phyloP scores from a whole-genome alignment of 1,140 invertebrate species.

The Drosophila trapezifrons region DNA sequence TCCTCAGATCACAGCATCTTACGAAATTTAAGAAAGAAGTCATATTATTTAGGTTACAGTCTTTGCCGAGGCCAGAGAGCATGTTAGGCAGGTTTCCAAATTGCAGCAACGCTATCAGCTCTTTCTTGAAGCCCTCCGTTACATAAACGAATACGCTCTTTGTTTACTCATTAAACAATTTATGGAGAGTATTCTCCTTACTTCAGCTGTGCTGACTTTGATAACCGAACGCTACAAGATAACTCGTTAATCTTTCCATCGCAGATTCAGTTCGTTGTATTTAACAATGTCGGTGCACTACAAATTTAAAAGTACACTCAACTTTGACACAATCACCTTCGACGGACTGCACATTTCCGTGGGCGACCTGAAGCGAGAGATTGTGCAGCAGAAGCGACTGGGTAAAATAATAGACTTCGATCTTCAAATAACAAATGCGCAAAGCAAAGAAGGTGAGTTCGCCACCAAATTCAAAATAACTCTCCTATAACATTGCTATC shows the following conservation, averaged over 20 bases:
- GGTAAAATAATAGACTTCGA: slow-evolving; percentile 97
- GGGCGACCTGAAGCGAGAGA: slow-evolving; percentile 96
- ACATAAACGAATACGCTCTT: slow-evolving; percentile 28
- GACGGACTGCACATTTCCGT: slow-evolving; percentile 98
- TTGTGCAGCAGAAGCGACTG: slow-evolving; percentile 97
- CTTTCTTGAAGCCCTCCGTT: background rate
- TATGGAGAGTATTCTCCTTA: slow-evolving; percentile 1
- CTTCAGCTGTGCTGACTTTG: slow-evolving; percentile 8
- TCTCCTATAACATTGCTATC: background rate
- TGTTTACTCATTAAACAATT: slow-evolving; percentile 30
- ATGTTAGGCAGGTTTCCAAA: slow-evolving; percentile 1
- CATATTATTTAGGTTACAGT: background rate
- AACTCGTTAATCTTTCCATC: slow-evolving; percentile 16
- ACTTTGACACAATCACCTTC: slow-evolving; percentile 98
- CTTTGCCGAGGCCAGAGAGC: background rate
- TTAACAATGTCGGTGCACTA: slow-evolving; percentile 96
- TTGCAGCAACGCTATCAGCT: slow-evolving; percentile 3
- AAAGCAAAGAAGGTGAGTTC: slow-evolving; percentile 96
- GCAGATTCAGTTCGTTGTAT: slow-evolving; percentile 6
- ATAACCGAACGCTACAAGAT: slow-evolving; percentile 13
- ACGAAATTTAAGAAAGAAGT: background rate
- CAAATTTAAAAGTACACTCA: slow-evolving; percentile 98
- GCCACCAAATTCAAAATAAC: too few relatives aligned
- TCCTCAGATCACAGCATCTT: background rate
- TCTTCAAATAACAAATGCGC: slow-evolving; percentile 97